Base-by-base conservation (phyloP, 2,113 vertebrate genomes). In the Cathartes aura region DNA sequence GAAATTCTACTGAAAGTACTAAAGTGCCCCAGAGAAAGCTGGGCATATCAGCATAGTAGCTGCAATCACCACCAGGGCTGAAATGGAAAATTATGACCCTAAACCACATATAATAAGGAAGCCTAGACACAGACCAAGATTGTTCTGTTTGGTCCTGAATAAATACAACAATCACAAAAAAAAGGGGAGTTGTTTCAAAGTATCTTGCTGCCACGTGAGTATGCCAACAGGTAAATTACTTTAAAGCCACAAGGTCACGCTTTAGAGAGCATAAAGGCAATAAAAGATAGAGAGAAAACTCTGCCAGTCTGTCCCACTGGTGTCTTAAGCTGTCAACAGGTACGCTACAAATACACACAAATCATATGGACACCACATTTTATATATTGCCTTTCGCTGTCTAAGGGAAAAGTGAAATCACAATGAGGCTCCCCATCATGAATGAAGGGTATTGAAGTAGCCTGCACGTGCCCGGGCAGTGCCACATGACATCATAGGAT, bases 381-480 rank as follows among this genome's bases (percentile, higher is more conserved):
- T 86, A 93, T 94, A 68, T 95, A 96, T 70, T 96, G 96, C 83
- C 34, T 93, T 93, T 96, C 1, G 2, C 92, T 82, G 90, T 96
- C 81, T 76, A 36, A 74, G 73, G 93, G 85, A 78, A 97, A 97
- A 98, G 78, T 98, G 94, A 97, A 98, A 97, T 98, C 93, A 98
- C 89, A 94, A 60, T 30, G 63, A 97, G 58, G 83, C 73, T 93
- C 93, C 85, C 83, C 84, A 90, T 81, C 84, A 97, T 98, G 97
- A 98, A 98, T 97, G 95, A 96, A 95, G 88, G 91, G 60, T 58
- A 98, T 97, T 98, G 97, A 98, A 96, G 94, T 36, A 73, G 85
- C 32, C 88, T 92, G 89, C 59, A 90, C 1, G 2, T 90, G 82
- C 74, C 84, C 53, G 94, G 72, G 93, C 74, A 91, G 71, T 78